Evolutionary conservation across 2,888 invertebrate species (phyloP).

Genomic region (Sesia apiformis): DNA sequence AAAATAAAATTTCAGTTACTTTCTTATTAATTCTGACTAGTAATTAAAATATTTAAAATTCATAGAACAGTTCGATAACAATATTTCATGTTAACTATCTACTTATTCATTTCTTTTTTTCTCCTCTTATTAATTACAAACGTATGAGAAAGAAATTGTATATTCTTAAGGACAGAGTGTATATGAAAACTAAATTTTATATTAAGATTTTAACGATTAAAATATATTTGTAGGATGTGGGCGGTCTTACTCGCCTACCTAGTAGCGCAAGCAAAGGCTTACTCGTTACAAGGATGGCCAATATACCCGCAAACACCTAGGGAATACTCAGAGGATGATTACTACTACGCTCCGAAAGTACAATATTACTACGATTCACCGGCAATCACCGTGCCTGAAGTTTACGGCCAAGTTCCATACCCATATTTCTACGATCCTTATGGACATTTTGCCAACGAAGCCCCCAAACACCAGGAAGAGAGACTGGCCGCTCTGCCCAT

Average conservation of each 20-base stretch:
- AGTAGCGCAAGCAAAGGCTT: slow-evolving; percentile 53
- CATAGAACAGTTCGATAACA: background rate
- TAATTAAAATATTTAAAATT: background rate
- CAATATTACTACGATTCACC: slow-evolving; percentile 60
- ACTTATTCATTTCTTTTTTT: background rate
- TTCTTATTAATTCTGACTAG: background rate
- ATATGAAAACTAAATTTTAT: too few species aligned
- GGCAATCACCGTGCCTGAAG: slow-evolving; percentile 48
- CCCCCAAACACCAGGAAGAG: slow-evolving; percentile 76
- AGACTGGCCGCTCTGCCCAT: slow-evolving; percentile 76
- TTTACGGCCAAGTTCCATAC: slow-evolving; percentile 55
- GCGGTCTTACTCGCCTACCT: slow-evolving; percentile 65
- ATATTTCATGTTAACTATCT: background rate
- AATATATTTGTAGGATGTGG: slow-evolving; percentile 44
- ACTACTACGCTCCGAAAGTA: slow-evolving; percentile 69
- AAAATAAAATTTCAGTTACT: background rate
- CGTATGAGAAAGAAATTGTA: too few species aligned
- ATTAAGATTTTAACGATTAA: background rate
- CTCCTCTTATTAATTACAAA: background rate
- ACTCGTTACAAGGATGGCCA: slow-evolving; percentile 60
- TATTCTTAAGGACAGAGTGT: too few species aligned
- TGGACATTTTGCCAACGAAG: slow-evolving; percentile 73
- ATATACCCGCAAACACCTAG: slow-evolving; percentile 66
- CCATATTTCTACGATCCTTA: slow-evolving; percentile 64
- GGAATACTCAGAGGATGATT: slow-evolving; percentile 72